Evolutionary conservation across 1,140 invertebrate genomes (phyloP).

Genomic region (Megalonaias nervosa): DNA sequence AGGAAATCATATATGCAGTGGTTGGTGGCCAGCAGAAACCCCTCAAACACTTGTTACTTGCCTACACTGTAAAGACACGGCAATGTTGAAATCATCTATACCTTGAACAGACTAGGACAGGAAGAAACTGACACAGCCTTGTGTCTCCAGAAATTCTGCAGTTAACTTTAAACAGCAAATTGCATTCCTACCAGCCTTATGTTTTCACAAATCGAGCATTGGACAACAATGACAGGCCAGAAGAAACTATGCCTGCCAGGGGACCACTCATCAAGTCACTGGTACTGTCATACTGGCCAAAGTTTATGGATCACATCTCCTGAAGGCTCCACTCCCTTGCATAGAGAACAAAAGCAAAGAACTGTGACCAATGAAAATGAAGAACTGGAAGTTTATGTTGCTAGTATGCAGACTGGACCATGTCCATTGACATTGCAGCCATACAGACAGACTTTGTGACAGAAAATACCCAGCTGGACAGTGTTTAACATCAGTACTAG

Average conservation of each 20-base stretch:
- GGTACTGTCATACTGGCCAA: constrained; percentile 13
- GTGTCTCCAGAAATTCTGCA: not conserved
- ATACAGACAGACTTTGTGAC: not conserved
- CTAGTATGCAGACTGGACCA: not conserved
- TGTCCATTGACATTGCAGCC: too few species aligned
- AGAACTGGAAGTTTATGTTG: not conserved
- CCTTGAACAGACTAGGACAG: not conserved
- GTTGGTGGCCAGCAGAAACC: too few species aligned
- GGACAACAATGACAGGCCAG: constrained; percentile 18
- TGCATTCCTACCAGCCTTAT: not conserved
- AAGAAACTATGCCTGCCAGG: constrained; percentile 23
- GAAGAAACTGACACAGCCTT: not conserved
- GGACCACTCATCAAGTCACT: constrained; percentile 23
- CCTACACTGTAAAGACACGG: too few species aligned
- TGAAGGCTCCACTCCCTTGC: not conserved
- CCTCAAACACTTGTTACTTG: too few species aligned
- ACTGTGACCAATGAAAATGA: not conserved
- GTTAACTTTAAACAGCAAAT: not conserved
- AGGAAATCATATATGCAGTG: too few species aligned
- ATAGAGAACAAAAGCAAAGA: not conserved
- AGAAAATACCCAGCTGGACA: too few species aligned
- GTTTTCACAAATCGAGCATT: constrained; percentile 7
- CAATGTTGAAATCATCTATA: too few species aligned
- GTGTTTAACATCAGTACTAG: too few species aligned
- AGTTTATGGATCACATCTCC: not conserved